Base-by-base conservation (phyloP, 2,888 invertebrate species). In the Ophion slaviceki region DNA sequence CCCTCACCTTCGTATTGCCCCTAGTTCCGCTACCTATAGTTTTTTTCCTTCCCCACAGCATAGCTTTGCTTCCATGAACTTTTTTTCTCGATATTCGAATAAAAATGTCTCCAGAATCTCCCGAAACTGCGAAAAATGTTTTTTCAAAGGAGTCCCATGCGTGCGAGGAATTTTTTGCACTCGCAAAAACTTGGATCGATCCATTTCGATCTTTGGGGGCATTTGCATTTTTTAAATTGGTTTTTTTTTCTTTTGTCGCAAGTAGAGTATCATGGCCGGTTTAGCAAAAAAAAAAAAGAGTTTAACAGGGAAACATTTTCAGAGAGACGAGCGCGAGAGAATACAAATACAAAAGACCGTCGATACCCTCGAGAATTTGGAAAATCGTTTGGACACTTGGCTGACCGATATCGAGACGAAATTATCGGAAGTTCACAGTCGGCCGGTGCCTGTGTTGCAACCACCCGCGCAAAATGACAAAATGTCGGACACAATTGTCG, bases 321-420 rank as follows among this genome's bases (percentile, higher is more conserved):
- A 96, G 95, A 96, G 95, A 93, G 96, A 96, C 90, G 96, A 96
- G 91, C 94, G 96, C 81, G 96, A 96, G 89, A 95, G 96, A 87
- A 94, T 94, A 64, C 96, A 96, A 74, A 95, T 96, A 87, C 95
- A 96, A 90, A 96, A 96, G 91, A 96, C 95, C 0, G 95, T 95
- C 74, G 96, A 96, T 84, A 94, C 95, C 2, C 93, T 96, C 45
- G 94, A 95, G 81, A 94, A 95, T 85, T 91, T 95, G 80, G 94
- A 95, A 87, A 94, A 91, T 77, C 94, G 95, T 66, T 89, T 95
- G 68, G 95, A 95, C 61, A 92, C 91, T 62, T 94, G 95, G 91
- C 92, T 93, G 80, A 91, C 90, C 32, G 93, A 93, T 86, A 92
- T 94, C 66, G 93, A 95, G 80, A 94, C 93, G 40, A 94, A 95